Conservation (phyloP, 2,888 invertebrate genomes). For the Drosophila atripex region DNA sequence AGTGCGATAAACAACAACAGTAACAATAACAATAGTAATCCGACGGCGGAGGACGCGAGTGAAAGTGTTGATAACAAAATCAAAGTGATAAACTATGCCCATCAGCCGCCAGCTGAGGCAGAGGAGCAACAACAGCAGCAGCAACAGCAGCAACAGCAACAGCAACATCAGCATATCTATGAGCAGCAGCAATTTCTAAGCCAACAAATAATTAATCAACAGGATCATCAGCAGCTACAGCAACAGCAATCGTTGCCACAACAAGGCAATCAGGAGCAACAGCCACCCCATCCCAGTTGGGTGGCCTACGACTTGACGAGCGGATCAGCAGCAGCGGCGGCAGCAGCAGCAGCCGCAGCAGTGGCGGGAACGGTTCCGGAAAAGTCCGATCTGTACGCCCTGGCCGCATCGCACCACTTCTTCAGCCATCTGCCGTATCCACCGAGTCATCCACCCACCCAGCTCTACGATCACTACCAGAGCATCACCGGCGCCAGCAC, state of each 20-base stretch:
- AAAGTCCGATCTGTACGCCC: conserved; percentile 58
- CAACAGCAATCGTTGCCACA: conserved; percentile 29
- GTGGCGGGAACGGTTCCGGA: conserved; percentile 27
- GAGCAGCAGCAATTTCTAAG: conserved; percentile 64
- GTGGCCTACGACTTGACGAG: conserved; percentile 64
- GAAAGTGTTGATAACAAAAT: conserved; percentile 75
- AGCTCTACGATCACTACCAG: conserved; percentile 65
- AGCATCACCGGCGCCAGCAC: conserved; percentile 59
- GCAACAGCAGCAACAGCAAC: too few relatives aligned
- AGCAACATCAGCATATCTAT: conserved; percentile 58
- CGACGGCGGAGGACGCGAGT: conserved; percentile 60
- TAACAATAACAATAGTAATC: conserved; percentile 57
- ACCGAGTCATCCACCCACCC: conserved; percentile 42
- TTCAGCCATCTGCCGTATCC: conserved; percentile 63
- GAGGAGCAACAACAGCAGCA: conserved; percentile 61
- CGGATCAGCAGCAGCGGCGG: conserved; percentile 52
- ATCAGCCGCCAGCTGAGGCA: conserved; percentile 30
- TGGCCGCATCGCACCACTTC: conserved; percentile 66
- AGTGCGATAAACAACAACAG: conserved; percentile 71
- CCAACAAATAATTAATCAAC: conserved; percentile 67
- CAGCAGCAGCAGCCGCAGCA: conserved; percentile 43
- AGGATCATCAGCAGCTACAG: conserved; percentile 62
- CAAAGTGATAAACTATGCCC: conserved; percentile 63
- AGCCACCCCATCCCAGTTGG: conserved; percentile 58
- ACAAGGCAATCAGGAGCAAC: conserved; percentile 34